Evolutionary conservation across 2,797 vertebrate species (phyloP), one percentile per base, ranked within the genome.

Genomic region (Epinephelus awoara): DNA sequence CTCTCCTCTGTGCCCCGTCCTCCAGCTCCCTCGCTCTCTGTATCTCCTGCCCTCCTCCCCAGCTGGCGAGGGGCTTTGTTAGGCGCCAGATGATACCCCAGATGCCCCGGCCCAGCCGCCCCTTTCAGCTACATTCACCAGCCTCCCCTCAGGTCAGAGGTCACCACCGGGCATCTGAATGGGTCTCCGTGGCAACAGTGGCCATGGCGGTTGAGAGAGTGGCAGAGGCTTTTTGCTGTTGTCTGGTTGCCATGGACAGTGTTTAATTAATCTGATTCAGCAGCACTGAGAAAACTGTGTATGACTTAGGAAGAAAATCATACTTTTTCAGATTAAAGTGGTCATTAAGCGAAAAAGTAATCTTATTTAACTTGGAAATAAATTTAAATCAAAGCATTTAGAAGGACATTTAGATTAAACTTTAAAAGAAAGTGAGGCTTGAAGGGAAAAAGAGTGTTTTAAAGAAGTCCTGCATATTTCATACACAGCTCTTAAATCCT

Each of bases 161-260:
- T 94, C 93, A 90, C 89, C 88, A 92, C 92, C 79, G 93, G 93
- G 93, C 93, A 94, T 92, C 94, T 95, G 91, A 94, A 95, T 93
- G 90, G 91, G 92, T 95, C 92, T 91, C 94, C 90, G 86, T 92
- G 91, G 92, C 86, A 94, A 94, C 93, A 87, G 91, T 64, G 86
- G 85, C 84, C 71, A 84, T 79, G 91, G 82, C 83, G 79, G 87
- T 87, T 85, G 79, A 84, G 91, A 91, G 85, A 92, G 91, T 93
- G 92, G 93, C 92, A 94, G 87, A 90, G 91, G 77, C 56, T 87
- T 93, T 90, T 87, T 89, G 79, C 88, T 86, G 85, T 61, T 17
- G 52, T 69, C 77, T 76, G 54, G 88, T 86, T 88, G 67, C 81
- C 59, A 84, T 63, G 83, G 80, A 85, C 34, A 34, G 75, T 40